phyloP scores from a whole-genome alignment of 92 coral and sea anemone genomes.

The Chrysogorgia sp. region DNA sequence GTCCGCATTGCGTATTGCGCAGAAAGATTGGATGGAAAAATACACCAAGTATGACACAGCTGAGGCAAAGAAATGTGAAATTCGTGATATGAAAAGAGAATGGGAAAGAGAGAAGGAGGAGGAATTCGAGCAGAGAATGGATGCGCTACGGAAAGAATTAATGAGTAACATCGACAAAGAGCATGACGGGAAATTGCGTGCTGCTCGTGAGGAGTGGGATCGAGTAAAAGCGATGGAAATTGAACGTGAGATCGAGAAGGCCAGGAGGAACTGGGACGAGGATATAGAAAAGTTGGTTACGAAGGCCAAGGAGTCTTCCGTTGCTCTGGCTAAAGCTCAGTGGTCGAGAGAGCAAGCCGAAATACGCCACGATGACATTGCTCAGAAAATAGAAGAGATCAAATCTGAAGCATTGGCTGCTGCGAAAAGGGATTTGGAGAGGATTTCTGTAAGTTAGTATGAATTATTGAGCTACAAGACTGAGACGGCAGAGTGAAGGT shows the following conservation, averaged over 20 bases:
- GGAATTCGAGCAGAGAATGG: slow-evolving; percentile 52
- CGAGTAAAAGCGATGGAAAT: slow-evolving; percentile 7
- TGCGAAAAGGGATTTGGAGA: slow-evolving; percentile 85
- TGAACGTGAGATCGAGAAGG: slow-evolving; percentile 17
- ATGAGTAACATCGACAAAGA: slow-evolving; percentile 7
- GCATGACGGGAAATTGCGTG: slow-evolving; percentile 45
- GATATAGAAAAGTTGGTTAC: slow-evolving; percentile 63
- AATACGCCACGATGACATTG: slow-evolving; percentile 70
- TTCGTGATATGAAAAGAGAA: slow-evolving; percentile 3
- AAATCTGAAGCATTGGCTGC: slow-evolving; percentile 87
- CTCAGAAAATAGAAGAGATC: slow-evolving; percentile 82
- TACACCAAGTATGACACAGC: background rate
- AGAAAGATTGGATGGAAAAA: slow-evolving; percentile 58
- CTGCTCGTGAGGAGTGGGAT: slow-evolving; percentile 31
- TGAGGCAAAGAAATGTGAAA: slow-evolving; percentile 1
- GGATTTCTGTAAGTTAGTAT: too few species aligned
- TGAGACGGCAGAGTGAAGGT: too few species aligned
- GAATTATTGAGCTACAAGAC: too few species aligned
- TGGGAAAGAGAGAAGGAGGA: slow-evolving; percentile 20
- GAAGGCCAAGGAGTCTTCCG: slow-evolving; percentile 56
- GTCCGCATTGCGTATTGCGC: slow-evolving; percentile 72
- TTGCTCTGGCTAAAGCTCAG: slow-evolving; percentile 50
- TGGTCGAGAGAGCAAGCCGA: slow-evolving; percentile 74
- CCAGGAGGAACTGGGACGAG: slow-evolving; percentile 4
- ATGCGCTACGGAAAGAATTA: slow-evolving; percentile 57